Conservation (phyloP, 2,113 vertebrate species). For the Pseudopodoces humilis region DNA sequence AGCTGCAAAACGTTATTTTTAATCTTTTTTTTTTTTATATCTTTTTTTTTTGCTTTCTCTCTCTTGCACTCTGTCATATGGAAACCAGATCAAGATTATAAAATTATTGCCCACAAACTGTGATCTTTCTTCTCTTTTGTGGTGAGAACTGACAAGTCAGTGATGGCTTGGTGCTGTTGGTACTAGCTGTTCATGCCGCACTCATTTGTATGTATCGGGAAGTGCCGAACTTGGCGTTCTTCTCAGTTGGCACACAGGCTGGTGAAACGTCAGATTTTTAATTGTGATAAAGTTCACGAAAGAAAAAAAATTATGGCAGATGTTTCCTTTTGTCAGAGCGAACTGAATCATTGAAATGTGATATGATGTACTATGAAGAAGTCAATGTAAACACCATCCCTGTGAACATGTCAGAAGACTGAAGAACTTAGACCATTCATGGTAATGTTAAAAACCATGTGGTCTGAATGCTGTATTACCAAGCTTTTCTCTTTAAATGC, state of each 20-base stretch:
- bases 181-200: conserved; percentile 42
- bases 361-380: conserved; percentile 29
- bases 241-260: conserved; percentile 60
- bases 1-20: background rate
- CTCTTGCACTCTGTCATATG: conserved; percentile 57
- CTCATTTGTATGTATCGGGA: conserved; percentile 59
- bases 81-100: conserved; percentile 66
- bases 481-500: conserved; percentile 23
- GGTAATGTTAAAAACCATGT: conserved; percentile 22
- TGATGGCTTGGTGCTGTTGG: conserved; percentile 62
- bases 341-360: conserved; percentile 50
- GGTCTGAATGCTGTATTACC: conserved; percentile 40
- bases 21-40: background rate
- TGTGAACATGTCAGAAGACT: conserved; percentile 41
- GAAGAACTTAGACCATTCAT: conserved; percentile 27
- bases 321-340: conserved; percentile 55
- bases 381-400: conserved; percentile 40
- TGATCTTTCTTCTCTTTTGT: conserved; percentile 62
- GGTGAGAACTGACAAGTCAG: conserved; percentile 58
- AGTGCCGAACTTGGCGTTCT: conserved; percentile 52
- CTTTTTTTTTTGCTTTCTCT: conserved; percentile 28
- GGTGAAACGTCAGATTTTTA: conserved; percentile 65
- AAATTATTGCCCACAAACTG: conserved; percentile 64
- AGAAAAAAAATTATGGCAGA: conserved; percentile 41
- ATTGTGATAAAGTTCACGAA: conserved; percentile 68